Conservation (phyloP, 2,888 invertebrate species). For the Cephus pygmeus region DNA sequence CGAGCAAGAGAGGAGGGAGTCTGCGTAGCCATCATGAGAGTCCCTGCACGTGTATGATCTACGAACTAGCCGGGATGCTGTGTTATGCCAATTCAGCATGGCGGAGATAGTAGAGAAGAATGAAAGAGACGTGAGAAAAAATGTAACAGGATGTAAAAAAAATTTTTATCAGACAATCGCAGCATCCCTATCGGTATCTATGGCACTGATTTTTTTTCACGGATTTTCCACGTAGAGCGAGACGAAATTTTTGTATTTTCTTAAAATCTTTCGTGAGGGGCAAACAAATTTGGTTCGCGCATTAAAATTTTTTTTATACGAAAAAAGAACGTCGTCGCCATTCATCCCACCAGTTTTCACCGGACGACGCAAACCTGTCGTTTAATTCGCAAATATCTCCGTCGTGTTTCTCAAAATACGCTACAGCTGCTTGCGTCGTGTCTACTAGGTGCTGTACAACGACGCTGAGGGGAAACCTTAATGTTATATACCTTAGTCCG, state of each 20-base stretch:
- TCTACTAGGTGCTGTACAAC: conserved; percentile 35
- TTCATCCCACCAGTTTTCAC: conserved; percentile 50
- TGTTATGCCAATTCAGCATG: neutral
- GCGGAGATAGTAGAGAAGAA: neutral
- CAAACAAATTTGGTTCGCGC: too few species aligned
- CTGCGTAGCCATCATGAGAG: conserved; percentile 11
- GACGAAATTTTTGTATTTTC: neutral
- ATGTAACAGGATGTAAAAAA: neutral
- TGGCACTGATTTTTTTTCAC: neutral
- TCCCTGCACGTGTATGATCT: neutral
- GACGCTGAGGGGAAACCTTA: conserved; percentile 6
- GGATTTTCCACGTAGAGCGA: neutral
- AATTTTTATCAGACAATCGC: neutral
- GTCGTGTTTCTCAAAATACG: conserved; percentile 54
- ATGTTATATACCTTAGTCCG: conserved; percentile 11
- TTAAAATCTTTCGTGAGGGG: too few species aligned
- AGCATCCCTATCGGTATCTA: neutral
- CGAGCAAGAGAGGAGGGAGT: neutral
- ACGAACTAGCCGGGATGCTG: neutral
- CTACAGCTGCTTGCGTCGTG: conserved; percentile 59
- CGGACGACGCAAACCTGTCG: conserved; percentile 41
- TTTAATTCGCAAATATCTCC: conserved; percentile 58
- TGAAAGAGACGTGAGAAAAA: neutral
- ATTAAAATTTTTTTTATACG: neutral
- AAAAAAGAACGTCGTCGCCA: conserved; percentile 43